A percentile compares a stretch with the other conserved stretches of the same genome.
phyloP scores from a whole-genome alignment of 2,113 vertebrate species.

The Candoia aspera region DNA sequence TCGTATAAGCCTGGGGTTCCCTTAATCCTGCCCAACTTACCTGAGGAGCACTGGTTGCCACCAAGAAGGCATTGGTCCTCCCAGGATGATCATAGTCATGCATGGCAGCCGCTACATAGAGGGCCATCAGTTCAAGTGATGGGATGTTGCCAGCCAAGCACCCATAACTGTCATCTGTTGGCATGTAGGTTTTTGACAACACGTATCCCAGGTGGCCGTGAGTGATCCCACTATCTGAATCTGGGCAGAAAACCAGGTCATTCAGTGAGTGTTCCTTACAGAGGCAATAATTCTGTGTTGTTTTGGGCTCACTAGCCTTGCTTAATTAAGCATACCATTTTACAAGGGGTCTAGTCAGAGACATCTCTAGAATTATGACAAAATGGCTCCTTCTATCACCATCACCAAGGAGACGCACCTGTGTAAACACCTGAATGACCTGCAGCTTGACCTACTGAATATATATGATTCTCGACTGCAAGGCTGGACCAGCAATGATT shows the following conservation, averaged over 20 bases:
- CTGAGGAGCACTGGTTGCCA: slow-evolving; percentile 96
- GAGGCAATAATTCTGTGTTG: background rate
- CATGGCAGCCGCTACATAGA: slow-evolving; percentile 99
- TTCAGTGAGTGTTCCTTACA: background rate
- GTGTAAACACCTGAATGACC: background rate
- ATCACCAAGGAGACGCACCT: background rate
- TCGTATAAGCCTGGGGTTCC: background rate
- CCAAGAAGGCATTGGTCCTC: slow-evolving; percentile 95
- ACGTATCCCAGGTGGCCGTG: slow-evolving; percentile 91
- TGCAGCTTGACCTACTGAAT: background rate
- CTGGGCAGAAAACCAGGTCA: slow-evolving; percentile 64
- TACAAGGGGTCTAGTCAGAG: background rate
- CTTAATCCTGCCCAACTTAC: slow-evolving; percentile 62
- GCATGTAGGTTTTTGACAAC: slow-evolving; percentile 88
- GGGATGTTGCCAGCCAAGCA: slow-evolving; percentile 95
- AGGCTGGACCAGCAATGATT: background rate
- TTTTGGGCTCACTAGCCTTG: background rate
- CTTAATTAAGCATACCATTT: background rate
- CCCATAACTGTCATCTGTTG: slow-evolving; percentile 86
- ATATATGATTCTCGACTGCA: background rate
- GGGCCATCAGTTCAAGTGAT: slow-evolving; percentile 95
- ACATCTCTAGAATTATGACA: too few relatives aligned
- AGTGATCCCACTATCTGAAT: slow-evolving; percentile 91
- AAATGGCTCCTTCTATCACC: background rate
- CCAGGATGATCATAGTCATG: slow-evolving; percentile 98